Base-by-base conservation (phyloP, 2,797 vertebrate genomes). In the Urocyon cinereoargenteus region DNA sequence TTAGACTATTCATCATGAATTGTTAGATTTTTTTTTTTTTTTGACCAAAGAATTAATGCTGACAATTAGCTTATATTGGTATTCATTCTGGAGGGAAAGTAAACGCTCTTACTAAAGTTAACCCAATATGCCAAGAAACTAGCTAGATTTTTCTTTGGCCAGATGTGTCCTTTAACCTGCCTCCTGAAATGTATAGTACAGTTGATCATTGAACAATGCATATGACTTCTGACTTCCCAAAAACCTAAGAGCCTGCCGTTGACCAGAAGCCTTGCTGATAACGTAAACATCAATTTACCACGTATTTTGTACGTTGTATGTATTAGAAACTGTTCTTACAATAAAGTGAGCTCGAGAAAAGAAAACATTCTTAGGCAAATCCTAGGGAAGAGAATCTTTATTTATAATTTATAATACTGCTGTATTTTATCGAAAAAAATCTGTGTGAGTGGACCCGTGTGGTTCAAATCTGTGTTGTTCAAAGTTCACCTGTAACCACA, bases 51-150 rank as follows among this genome's bases (percentile, higher is more conserved):
- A 93, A 73, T 6, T 57, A 40, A 55, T 84, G 86, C 51, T 73
- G 88, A 83, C 82, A 68, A 51, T 97, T 59, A 57, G 73, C 26
- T 77, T 89, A 66, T 53, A 14, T 53, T 45, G 45, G 40, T 73
- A 11, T 94, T 95, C 26, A 70, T 91, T 96, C 86, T 53, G 31
- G 68, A 89, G 51, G 31, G 26, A 62, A 19, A 26, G n/a, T 34
- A 87, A 94, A 51, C 72, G 34, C 72, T 86, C n/a, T 91, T 86
- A 22, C 9, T 66, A 40, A 34, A 91, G 31, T 86, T 94, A 88
- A 81, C 62, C 61, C 68, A 89, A 2, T 51, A 21, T 18, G 9
- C 24, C 57, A 34, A 92, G 82, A 88, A 93, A 88, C 45, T 53
- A 51, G 73, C 14, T 81, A 61, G 51, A 49, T 85, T 70, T 84